Evolutionary conservation across 2,888 invertebrate species (phyloP), one percentile per base, ranked within the genome.

Genomic region (Pammene aurita): DNA sequence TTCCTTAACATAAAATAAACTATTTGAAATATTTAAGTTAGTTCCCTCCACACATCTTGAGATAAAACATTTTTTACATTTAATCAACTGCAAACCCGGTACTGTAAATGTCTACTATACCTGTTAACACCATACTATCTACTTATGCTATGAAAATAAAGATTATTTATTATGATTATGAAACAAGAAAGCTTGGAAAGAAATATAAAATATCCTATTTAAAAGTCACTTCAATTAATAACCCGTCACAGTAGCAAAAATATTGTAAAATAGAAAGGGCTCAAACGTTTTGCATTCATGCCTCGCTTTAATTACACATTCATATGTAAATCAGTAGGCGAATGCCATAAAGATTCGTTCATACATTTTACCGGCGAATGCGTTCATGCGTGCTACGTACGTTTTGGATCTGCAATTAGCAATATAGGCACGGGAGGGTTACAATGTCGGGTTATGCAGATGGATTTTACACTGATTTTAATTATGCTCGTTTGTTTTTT

Each of bases 261-360:
- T 57, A 46, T 35, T 38, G 18, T 57, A 52, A 52, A 66, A 61
- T 67, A 66, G 73, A 70, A 78, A 81, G 80, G 82, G 82, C 79
- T 79, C 79, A 79, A 80, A 79, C 84, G 82, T 87, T 85, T 84
- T 81, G 82, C 83, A 88, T 88, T 88, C 87, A 86, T 84, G 82
- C 76, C 85, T 85, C 84, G 44, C 86, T 89, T 90, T 92, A 92
- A 92, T 92, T 91, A 92, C 87, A 89, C 86, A 92, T 92, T 92
- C 90, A 91, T 89, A 92, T 92, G 91, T 84, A 90, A 92, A 92
- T 92, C 78, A 84, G 82, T 82, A 80, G 83, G 82, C 83, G 85
- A 86, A 85, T 83, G 86, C 85, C 83, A 86, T 84, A 89, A 90
- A 88, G 88, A 90, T 88, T 88, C 85, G 86, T 85, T 83, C 86